These are phyloP conservation scores for Bellardia pandia DNA, from an alignment of 2,888 invertebrate species.

Conservation along the genomic window DNA sequence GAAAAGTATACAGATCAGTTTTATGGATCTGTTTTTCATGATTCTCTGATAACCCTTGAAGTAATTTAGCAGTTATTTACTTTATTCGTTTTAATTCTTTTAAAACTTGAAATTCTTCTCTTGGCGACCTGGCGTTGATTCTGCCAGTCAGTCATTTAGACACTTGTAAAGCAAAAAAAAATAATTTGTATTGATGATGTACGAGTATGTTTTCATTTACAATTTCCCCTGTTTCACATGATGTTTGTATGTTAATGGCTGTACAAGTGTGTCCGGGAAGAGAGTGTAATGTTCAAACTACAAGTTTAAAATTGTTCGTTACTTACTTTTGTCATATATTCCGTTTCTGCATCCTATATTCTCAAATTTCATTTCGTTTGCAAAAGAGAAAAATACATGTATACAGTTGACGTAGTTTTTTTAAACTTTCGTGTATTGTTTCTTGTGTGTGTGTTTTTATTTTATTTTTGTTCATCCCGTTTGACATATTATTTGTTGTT, in stretches of 20 bases:
- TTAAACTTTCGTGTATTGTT: conserved; percentile 7
- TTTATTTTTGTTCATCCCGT: conserved; percentile 49
- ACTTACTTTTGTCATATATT: conserved; percentile 61
- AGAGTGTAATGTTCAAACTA: not conserved
- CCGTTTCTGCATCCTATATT: conserved; percentile 32
- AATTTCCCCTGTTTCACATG: conserved; percentile 15
- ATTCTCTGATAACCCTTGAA: not conserved
- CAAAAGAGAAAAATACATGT: conserved; percentile 31
- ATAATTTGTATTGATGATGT: conserved; percentile 65
- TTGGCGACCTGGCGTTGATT: not conserved
- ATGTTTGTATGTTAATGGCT: conserved; percentile 20
- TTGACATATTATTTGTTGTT: conserved; percentile 51
- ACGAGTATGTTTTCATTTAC: conserved; percentile 19
- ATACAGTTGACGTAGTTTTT: conserved; percentile 24
- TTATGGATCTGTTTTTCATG: not conserved
- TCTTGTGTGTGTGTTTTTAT: not conserved
- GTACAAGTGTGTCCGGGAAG: conserved; percentile 19
- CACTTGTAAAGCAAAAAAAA: conserved; percentile 15
- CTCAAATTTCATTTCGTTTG: conserved; percentile 46
- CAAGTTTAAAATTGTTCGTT: conserved; percentile 51
- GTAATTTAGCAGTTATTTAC: not conserved
- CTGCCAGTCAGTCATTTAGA: conserved; percentile 23
- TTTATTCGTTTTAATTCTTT: not conserved
- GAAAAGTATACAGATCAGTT: not conserved
- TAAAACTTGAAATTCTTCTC: not conserved